Evolutionary conservation across 2,888 invertebrate genomes (phyloP), one percentile per base, ranked within the genome.

Genomic region (Apodemia hepburni): DNA sequence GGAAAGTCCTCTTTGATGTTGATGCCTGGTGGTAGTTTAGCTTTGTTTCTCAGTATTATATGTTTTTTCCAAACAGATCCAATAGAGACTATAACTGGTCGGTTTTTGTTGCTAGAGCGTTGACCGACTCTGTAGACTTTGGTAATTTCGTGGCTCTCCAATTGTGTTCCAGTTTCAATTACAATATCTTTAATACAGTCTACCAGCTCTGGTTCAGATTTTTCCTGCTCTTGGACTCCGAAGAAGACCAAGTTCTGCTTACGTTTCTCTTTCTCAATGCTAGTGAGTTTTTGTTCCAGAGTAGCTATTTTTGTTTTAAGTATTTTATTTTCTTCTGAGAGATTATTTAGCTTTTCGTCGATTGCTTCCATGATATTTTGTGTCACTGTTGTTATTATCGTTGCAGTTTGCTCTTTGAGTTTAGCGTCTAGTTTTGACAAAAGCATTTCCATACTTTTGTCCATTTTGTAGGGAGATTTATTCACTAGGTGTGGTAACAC

Each of bases 1-100:
- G 64, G 45, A 54, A 35, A 68, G 33, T 66, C 66, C 33, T 66
- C 68, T 60, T 68, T 65, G 12, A 65, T 51, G 60, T 66, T 29
- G 33, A 64, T 58, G 15, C 62, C 64, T 61, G 22, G 9, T 58
- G 58, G 67, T 6, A 67, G 61, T n/a, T 62, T 63, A 29, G 59
- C 1, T 59, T 54, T 65, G 51, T 63, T 65, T 66, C 8, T 33
- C 8, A 33, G 33, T 33, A 33, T 33, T 8, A 33, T 6, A 8
- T 33, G 33, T 33, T 33, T 33, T 33, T 33, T 33, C 33, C 33
- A 33, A 8, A 8, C 8, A 8, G 33, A 8, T 33, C 8, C 8
- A 33, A 33, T 33, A 8, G 33, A 33, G 33, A 8, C 33, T 33
- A 33, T 8, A 33, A 33, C 33, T 33, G 33, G 33, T 1, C 33